Base-by-base conservation (phyloP, 2,113 vertebrate genomes). In the Elaphurus davidianus region DNA sequence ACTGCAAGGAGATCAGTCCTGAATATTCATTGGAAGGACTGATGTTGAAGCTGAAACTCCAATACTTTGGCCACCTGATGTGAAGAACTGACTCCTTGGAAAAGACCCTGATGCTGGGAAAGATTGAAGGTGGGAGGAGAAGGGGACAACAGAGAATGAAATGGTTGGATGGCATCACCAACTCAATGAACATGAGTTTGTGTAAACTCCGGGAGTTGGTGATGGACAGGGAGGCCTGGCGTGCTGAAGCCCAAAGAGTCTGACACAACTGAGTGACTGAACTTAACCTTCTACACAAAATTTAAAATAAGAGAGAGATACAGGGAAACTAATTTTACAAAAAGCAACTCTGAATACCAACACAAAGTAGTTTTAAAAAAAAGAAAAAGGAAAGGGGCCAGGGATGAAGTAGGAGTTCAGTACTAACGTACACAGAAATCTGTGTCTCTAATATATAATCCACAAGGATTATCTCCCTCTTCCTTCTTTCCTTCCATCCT, bases 121-220 rank as follows among this genome's bases (percentile, higher is more conserved):
- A 36, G 64, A 2, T 11, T 67, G 33, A 67, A 67, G 64, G 64
- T 67, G 17, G 17, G 33, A 36, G 16, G 64, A 71, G 17, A 36
- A 36, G n/a, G 64, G 17, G n/a, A 36, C 8, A 10, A 71, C 64
- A 36, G 64, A 36, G 64, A 19, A 71, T 71, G n/a, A 71, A 9
- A 36, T 71, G 64, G n/a, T 19, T 36, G 17, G 9, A 71, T 36
- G 17, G n/a, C 4, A 71, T 36, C 64, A 36, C 33, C 0, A 0
- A 71, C n/a, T 71, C n/a, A 21, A 71, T 36, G n/a, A 19, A 71
- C 64, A 71, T 71, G n/a, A 36, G n/a, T 36, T 3, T 71, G 64
- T 11, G 9, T 71, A 71, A 36, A 71, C 64, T 71, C n/a, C 0
- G 0, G 9, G 64, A 36, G n/a, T 6, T 71, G 0, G 64, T 36